Evolutionary conservation across 2,113 vertebrate species (phyloP).

Genomic region (Oncorhynchus clarkii): DNA sequence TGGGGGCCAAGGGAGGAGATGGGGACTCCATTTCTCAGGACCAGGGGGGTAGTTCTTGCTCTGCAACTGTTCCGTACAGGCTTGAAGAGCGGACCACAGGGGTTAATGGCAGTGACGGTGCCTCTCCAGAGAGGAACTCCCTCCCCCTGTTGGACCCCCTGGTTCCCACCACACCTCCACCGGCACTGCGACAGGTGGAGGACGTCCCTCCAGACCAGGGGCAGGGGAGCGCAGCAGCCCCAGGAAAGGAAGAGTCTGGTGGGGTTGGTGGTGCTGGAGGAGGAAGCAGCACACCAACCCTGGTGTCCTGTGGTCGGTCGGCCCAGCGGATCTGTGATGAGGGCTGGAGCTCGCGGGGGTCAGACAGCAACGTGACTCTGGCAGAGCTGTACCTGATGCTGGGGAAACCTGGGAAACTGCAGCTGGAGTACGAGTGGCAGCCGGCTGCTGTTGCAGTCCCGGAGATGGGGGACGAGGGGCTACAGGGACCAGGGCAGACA

Average conservation of each 20-base stretch:
- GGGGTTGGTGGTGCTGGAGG: constrained; percentile 10
- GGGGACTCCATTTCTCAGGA: not conserved
- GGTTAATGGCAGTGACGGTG: constrained; percentile 12
- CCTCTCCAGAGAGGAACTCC: constrained; percentile 45
- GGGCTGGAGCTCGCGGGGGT: constrained; percentile 87
- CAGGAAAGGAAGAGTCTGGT: constrained; percentile 12
- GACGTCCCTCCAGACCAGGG: not conserved
- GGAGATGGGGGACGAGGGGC: constrained; percentile 50
- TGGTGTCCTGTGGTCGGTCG: constrained; percentile 63
- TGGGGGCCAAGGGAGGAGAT: not conserved
- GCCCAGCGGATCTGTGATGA: constrained; percentile 86
- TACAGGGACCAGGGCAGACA: not conserved
- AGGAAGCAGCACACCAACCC: constrained; percentile 31
- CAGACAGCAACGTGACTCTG: constrained; percentile 87
- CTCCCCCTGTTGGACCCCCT: constrained; percentile 11
- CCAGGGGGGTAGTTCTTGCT: not conserved
- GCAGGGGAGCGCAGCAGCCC: not conserved
- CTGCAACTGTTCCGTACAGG: constrained; percentile 21
- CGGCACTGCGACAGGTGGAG: not conserved
- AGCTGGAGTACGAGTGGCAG: constrained; percentile 97
- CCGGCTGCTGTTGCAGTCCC: constrained; percentile 34
- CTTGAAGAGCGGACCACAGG: constrained; percentile 45
- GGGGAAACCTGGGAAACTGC: constrained; percentile 93
- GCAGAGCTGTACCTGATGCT: constrained; percentile 99
- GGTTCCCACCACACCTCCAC: not conserved